Percentiles rank a stretch among this genome's conserved stretches.
These are phyloP conservation scores for Phoebastria nigripes DNA, from an alignment of 2,797 vertebrate genomes.

Conservation along the genomic window DNA sequence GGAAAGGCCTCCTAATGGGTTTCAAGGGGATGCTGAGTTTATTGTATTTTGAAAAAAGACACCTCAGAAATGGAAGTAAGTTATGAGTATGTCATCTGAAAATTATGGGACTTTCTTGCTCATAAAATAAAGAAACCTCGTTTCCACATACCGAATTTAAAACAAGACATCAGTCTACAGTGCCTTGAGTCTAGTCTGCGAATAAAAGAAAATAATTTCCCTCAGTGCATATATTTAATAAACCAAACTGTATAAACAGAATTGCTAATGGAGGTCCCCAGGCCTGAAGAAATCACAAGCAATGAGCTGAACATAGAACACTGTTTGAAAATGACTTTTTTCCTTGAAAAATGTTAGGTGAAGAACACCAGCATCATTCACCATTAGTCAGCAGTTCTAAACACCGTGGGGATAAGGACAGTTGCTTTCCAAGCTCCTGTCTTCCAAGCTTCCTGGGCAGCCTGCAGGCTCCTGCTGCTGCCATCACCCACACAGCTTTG, in stretches of 20 bases:
- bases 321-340: not conserved
- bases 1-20: not conserved
- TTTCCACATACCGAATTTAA: conserved; percentile 47
- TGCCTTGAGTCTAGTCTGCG: conserved; percentile 30
- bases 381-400: not conserved
- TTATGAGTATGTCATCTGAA: conserved; percentile 30
- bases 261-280: conserved; percentile 47
- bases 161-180: conserved; percentile 35
- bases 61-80: conserved; percentile 54
- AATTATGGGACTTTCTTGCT: conserved; percentile 44
- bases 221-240: conserved; percentile 66
- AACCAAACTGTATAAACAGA: conserved; percentile 49
- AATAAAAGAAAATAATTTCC: conserved; percentile 62
- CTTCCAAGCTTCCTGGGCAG: not conserved
- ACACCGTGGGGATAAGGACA: not conserved
- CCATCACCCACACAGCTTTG: not conserved
- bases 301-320: not conserved
- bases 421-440: not conserved
- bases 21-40: conserved; percentile 50
- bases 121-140: conserved; percentile 59
- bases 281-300: not conserved
- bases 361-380: not conserved
- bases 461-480: not conserved
- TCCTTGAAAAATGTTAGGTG: not conserved
- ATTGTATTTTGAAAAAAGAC: conserved; percentile 43